Conservation (phyloP, 2,797 vertebrate genomes). For the Chloroceryle inda region DNA sequence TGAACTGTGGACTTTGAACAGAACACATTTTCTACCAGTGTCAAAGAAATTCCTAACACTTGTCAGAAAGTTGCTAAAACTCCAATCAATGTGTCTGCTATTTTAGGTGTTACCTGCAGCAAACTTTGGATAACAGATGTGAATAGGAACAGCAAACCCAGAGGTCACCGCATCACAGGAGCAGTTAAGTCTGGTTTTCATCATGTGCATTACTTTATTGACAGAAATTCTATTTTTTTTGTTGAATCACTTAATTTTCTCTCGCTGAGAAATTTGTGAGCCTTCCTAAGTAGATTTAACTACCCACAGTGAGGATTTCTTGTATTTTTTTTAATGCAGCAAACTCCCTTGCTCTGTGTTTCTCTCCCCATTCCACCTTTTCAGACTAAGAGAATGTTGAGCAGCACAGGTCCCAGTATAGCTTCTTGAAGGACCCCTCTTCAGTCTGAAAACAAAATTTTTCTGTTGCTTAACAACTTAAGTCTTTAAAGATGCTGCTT, state of each 20-base stretch:
- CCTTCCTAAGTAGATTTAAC: background rate
- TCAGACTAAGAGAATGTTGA: background rate
- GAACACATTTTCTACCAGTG: background rate
- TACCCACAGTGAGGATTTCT: background rate
- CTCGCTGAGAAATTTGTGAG: background rate
- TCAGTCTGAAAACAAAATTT: background rate
- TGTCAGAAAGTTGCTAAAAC: no score
- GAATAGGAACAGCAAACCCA: background rate
- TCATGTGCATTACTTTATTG: background rate
- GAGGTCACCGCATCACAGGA: background rate
- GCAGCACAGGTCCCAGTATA: background rate
- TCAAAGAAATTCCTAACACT: background rate
- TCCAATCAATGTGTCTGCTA: background rate
- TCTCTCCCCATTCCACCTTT: background rate
- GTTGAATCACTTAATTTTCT: background rate
- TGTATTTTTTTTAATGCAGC: background rate
- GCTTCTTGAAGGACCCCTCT: background rate
- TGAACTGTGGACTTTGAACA: background rate
- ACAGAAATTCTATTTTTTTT: background rate
- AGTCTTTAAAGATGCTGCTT: background rate
- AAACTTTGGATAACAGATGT: background rate
- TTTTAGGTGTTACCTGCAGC: background rate
- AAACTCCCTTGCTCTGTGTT: background rate
- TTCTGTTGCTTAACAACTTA: background rate
- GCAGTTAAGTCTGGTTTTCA: background rate